Conservation (phyloP, 2,888 invertebrate genomes). For the Epinotia bilunana region DNA sequence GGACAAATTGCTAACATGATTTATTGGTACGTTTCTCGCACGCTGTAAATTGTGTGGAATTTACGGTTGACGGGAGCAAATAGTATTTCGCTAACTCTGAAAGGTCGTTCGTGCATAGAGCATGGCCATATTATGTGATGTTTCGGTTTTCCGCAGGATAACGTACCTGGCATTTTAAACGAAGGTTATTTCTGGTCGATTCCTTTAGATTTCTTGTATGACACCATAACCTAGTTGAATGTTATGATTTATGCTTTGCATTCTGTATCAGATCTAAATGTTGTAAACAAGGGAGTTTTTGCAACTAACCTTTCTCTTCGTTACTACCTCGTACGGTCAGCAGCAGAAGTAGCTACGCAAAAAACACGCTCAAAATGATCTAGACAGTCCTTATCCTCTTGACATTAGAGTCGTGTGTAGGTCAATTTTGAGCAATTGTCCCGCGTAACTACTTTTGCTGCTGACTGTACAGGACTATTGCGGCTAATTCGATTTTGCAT, state of each 20-base stretch:
- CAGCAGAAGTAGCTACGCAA: too few relatives aligned
- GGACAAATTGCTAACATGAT: constrained; percentile 62
- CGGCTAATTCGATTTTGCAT: too few relatives aligned
- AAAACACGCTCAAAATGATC: too few relatives aligned
- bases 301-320: not conserved
- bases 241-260: constrained; percentile 15
- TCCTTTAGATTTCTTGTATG: constrained; percentile 5
- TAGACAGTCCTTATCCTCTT: too few relatives aligned
- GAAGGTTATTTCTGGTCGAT: constrained; percentile 16
- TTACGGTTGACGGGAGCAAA: constrained; percentile 38
- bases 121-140: too few relatives aligned
- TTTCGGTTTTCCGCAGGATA: not conserved
- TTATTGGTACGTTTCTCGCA: constrained; percentile 59
- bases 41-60: constrained; percentile 44
- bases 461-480: too few relatives aligned
- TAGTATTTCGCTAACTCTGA: constrained; percentile 1
- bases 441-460: too few relatives aligned
- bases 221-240: constrained; percentile 18
- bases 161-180: constrained; percentile 27
- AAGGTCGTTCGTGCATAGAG: not conserved
- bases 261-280: not conserved
- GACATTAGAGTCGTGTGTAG: too few relatives aligned
- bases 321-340: not conserved
- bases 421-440: too few relatives aligned
- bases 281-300: not conserved